Base-by-base conservation (phyloP, 2,797 vertebrate genomes). In the Acipenser oxyrinchus region DNA sequence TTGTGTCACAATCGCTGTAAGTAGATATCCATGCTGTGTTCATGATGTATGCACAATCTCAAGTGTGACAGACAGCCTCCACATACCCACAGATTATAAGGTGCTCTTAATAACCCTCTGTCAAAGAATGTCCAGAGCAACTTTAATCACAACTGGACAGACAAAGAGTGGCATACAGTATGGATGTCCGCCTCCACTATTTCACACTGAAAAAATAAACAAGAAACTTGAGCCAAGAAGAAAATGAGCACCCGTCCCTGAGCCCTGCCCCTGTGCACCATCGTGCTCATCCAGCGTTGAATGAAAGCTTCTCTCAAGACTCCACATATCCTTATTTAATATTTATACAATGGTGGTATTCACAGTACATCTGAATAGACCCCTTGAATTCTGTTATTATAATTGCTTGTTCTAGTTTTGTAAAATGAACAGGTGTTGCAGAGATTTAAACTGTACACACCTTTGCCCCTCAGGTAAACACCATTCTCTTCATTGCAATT, bases 381-480 rank as follows among this genome's bases (percentile, higher is more conserved):
- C 23, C 15, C 1, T 18, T 53, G 37, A 9, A 8, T 60, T 0
- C 8, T 10, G 49, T 9, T 15, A 48, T 67, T 12, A 5, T n/a
- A 10, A 37, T 51, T 55, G 8, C 48, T 1, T 15, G 59, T 57
- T 9, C 13, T 18, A 8, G 18, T 48, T 64, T 2, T 69, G 50
- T 69, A 10, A 55, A 6, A 23, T 60, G 15, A 12, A 53, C 8
- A 53, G 12, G 12, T 53, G 52, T 53, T 12, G 8, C 1, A 12
- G 12, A 53, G 52, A 53, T 12, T 53, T 53, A 12, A 53, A 12
- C 15, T 18, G 15, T 18, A 18, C 15, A 1, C 15, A 18, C 15
- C 15, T 18, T 18, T 18, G 15, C 23, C 64, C 48, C 51, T 55
- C 70, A 87, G 85, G 64, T 82, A 53, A 87, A 87, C 66, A 65